phyloP scores from a whole-genome alignment of 2,888 invertebrate species.

The Prenolepis imparis region DNA sequence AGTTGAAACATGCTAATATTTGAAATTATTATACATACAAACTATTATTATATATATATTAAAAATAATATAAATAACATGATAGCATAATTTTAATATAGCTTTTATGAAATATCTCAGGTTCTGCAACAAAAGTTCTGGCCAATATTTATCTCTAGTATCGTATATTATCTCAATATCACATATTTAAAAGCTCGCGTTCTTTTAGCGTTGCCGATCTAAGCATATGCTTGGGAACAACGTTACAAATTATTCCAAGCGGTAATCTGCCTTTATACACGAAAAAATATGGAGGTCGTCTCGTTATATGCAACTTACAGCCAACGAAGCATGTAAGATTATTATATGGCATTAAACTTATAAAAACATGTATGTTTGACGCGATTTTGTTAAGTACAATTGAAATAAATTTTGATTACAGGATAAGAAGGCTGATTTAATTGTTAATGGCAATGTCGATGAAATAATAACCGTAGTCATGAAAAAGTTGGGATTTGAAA shows the following conservation, averaged over 20 bases:
- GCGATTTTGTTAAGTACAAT: neutral
- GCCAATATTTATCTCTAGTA: neutral
- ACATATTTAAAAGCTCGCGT: conserved; percentile 15
- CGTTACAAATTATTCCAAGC: conserved; percentile 98
- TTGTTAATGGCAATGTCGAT: conserved; percentile 96
- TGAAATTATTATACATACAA: neutral
- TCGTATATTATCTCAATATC: neutral
- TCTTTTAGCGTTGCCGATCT: conserved; percentile 94
- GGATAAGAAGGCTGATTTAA: conserved; percentile 96
- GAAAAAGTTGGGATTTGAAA: conserved; percentile 91
- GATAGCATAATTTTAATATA: conserved; percentile 16
- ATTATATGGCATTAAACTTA: neutral
- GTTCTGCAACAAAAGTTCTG: conserved; percentile 30
- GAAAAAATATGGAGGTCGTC: conserved; percentile 94
- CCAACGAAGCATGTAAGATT: conserved; percentile 97
- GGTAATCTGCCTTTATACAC: conserved; percentile 96
- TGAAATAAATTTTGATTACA: conserved; percentile 83
- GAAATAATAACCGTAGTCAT: conserved; percentile 92
- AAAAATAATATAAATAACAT: neutral
- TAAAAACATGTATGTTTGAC: neutral
- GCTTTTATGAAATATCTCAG: conserved; percentile 1
- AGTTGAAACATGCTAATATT: neutral
- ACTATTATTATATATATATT: neutral
- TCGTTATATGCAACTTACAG: conserved; percentile 98
- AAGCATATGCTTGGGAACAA: conserved; percentile 98